Conservation (phyloP, 2,797 vertebrate genomes). For the Scomberomorus guttatus region DNA sequence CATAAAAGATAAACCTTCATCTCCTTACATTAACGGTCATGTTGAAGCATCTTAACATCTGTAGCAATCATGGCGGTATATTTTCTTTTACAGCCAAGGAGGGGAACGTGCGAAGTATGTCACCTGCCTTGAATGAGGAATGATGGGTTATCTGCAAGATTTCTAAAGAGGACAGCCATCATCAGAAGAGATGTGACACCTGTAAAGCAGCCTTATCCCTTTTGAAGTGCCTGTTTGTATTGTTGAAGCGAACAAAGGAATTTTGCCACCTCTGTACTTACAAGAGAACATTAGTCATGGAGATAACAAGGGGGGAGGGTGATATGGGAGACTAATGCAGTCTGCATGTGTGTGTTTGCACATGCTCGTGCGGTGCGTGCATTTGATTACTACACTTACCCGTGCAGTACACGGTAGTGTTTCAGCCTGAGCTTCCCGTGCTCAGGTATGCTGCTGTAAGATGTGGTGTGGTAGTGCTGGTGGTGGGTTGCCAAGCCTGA, state of each 20-base stretch:
- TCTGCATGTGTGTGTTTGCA: conserved; percentile 44
- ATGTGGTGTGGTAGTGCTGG: conserved; percentile 23
- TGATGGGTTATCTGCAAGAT: conserved; percentile 72
- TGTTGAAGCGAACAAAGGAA: conserved; percentile 83
- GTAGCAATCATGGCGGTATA: conserved; percentile 23
- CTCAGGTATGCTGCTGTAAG: conserved; percentile 42
- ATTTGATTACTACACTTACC: conserved; percentile 11
- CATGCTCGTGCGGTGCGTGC: conserved; percentile 13
- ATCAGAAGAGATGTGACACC: conserved; percentile 78
- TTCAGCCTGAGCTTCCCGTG: background rate
- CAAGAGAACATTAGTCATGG: conserved; percentile 76
- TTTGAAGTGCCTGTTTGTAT: conserved; percentile 87
- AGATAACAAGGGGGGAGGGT: conserved; percentile 49
- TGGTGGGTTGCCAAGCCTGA: conserved; percentile 33
- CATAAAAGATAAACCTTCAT: background rate
- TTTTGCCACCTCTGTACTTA: conserved; percentile 82
- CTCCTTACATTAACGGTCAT: background rate
- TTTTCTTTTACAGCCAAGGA: conserved; percentile 58
- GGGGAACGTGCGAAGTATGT: conserved; percentile 62
- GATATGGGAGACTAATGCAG: conserved; percentile 48
- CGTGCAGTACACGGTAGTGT: background rate
- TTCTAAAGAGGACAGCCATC: conserved; percentile 68
- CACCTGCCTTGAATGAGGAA: conserved; percentile 65
- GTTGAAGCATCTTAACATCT: conserved; percentile 47
- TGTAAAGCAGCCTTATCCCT: conserved; percentile 77